Evolutionary conservation across 1,140 invertebrate species (phyloP), one percentile per base, ranked within the genome.

Genomic region (Contarinia nasturtii): DNA sequence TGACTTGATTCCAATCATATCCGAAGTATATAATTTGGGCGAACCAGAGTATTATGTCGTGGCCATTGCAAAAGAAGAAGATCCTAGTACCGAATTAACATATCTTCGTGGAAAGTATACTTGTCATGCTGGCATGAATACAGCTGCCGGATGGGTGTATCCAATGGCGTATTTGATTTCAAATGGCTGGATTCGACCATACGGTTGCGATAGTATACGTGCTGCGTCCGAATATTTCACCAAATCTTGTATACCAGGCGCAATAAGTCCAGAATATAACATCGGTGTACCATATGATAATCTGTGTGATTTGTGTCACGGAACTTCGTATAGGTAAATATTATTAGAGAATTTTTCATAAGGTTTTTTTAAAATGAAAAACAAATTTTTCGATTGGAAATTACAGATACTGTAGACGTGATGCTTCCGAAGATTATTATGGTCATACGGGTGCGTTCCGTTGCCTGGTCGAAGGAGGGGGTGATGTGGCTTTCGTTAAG

Each of bases 111-210:
- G 84, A 66, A 84, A 90, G 61, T 73, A 82, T 54, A 89, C 89
- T 0, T 98, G 93, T 57, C 89, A 95, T 63, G 79, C 87, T 1
- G 90, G 90, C 21, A 84, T 96, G 18, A 85, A 84, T 48, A 86
- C 79, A 47, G 92, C 86, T 0, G 91, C 91, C 11, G 93, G 93
- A 3, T 98, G 93, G 93, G 76, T 96, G 0, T 84, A 95, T 55
- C 93, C 93, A 0, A 64, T 97, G 55, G 89, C 89, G 1, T 93
- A 89, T 58, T 71, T 96, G 1, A 76, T 97, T 14, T 87, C 89
- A 18, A 96, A 95, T 56, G 80, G 84, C 22, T 88, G 92, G 78
- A 92, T 97, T 50, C 63, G 91, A 19, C 79, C 86, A 2, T 90
- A 91, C 57, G 86, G 86, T 12, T 95, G 92, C 60, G 83, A 95